Conservation (phyloP, 2,113 vertebrate species). For the Jacana jacana region DNA sequence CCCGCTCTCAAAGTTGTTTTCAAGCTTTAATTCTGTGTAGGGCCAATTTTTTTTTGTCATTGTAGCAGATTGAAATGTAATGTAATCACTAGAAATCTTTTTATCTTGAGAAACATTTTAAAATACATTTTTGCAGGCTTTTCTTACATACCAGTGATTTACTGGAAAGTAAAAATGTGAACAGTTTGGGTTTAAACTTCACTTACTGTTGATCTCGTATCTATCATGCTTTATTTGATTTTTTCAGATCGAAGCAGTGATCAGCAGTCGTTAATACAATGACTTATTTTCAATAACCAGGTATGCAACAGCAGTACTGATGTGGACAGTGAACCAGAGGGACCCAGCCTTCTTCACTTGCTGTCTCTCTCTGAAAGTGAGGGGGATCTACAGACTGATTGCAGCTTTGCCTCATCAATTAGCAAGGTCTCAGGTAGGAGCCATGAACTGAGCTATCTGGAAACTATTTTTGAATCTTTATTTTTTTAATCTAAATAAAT, state of each 20-base stretch:
- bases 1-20: not conserved
- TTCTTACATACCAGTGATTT: not conserved
- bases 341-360: not conserved
- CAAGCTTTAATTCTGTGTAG: not conserved
- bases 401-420: slow-evolving; percentile 29
- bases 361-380: slow-evolving; percentile 59
- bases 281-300: slow-evolving; percentile 32
- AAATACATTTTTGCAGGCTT: not conserved
- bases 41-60: not conserved
- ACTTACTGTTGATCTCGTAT: not conserved
- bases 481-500: not conserved
- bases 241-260: not conserved
- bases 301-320: slow-evolving; percentile 57
- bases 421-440: slow-evolving; percentile 66
- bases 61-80: not conserved
- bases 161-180: not conserved
- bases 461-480: not conserved
- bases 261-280: not conserved
- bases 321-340: slow-evolving; percentile 59
- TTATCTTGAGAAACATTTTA: not conserved
- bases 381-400: slow-evolving; percentile 43
- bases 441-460: not conserved
- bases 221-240: not conserved
- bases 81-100: not conserved
- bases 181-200: not conserved